Percentiles rank a stretch among this genome's conserved stretches.
Conservation (phyloP, 23 tunicate species). For the Botrylloides violaceus region DNA sequence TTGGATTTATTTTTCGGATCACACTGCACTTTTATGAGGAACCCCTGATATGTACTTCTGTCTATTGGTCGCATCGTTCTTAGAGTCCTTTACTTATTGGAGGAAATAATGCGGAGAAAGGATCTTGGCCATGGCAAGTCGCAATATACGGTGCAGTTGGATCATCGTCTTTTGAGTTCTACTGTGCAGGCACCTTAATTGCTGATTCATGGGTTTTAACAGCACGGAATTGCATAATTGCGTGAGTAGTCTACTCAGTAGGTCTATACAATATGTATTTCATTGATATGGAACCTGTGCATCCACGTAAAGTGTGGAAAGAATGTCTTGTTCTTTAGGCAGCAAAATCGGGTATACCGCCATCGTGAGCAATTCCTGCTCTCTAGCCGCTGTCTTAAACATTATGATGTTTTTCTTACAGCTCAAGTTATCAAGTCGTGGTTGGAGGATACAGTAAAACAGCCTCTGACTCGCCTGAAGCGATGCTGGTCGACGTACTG, state of each 20-base stretch:
- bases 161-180: background rate
- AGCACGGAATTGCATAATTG: constrained; percentile 3
- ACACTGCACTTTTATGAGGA: too few species aligned
- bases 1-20: too few species aligned
- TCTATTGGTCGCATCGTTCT: too few species aligned
- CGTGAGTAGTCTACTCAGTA: background rate
- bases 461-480: too few species aligned
- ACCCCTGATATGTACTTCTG: too few species aligned
- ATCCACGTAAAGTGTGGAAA: too few species aligned
- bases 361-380: too few species aligned
- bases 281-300: background rate
- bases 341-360: too few species aligned
- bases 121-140: constrained; percentile 31
- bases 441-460: background rate
- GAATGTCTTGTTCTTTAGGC: too few species aligned
- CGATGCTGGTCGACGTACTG: too few species aligned
- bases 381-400: too few species aligned
- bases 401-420: background rate
- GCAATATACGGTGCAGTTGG: background rate
- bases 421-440: background rate
- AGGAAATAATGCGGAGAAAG: constrained; percentile 3
- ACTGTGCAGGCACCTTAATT: constrained; percentile 18
- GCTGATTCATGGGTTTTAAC: constrained; percentile 3
- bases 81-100: constrained; percentile 10
- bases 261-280: background rate